Evolutionary conservation across 2,888 invertebrate genomes (phyloP).

Genomic region (Cepaea hortensis): DNA sequence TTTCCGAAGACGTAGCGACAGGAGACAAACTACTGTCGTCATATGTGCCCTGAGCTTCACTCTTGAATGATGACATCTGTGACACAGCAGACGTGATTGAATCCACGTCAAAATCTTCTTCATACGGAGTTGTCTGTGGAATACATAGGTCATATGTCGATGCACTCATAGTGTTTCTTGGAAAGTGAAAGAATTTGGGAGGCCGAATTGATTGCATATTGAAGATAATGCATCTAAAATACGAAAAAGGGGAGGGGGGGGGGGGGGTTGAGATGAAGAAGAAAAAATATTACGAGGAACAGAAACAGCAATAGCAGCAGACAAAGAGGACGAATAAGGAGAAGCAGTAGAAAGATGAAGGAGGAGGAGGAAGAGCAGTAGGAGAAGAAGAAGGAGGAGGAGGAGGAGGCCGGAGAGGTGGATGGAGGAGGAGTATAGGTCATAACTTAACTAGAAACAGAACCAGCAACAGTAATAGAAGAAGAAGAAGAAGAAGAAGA

Average conservation of each 20-base stretch:
- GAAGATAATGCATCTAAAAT: background rate
- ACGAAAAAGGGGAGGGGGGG: background rate
- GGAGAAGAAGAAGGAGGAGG: too few relatives aligned
- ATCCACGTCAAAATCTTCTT: background rate
- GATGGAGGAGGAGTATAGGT: too few relatives aligned
- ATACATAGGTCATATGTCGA: background rate
- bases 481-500: slow-evolving; percentile 47
- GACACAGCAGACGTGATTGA: background rate
- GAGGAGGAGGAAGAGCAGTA: too few relatives aligned
- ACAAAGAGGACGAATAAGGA: too few relatives aligned
- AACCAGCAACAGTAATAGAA: slow-evolving; percentile 22
- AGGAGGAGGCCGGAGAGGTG: too few relatives aligned
- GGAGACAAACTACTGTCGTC: background rate
- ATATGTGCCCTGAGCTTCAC: background rate
- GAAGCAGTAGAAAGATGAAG: too few relatives aligned
- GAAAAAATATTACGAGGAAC: too few relatives aligned
- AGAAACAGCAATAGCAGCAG: too few relatives aligned
- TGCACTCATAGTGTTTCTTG: background rate
- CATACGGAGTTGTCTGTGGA: background rate
- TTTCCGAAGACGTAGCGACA: background rate
- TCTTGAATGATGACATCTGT: background rate
- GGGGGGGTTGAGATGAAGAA: too few relatives aligned
- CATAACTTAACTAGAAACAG: too few relatives aligned
- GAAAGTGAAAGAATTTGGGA: background rate
- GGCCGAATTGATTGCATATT: background rate